A percentile compares a stretch with the other conserved stretches of the same genome.
Evolutionary conservation across 2,888 invertebrate genomes (phyloP).

Genomic region (Gasteruption jaculator): DNA sequence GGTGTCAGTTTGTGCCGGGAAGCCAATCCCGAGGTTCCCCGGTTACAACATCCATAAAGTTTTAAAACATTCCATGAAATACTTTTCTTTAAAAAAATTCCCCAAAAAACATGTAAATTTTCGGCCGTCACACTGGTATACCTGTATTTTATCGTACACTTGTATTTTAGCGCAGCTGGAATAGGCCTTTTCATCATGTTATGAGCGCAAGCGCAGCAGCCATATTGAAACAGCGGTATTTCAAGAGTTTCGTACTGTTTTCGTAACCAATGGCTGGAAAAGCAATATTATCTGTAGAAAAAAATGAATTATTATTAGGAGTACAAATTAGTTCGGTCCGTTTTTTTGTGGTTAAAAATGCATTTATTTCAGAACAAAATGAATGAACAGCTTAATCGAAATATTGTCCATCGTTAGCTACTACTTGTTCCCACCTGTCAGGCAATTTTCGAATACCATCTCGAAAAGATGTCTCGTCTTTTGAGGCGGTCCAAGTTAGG

Average conservation of each 20-base stretch:
- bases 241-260: constrained; percentile 24
- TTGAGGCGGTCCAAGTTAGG: constrained; percentile 16
- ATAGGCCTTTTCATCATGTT: constrained; percentile 16
- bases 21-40: too few relatives aligned
- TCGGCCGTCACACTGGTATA: too few relatives aligned
- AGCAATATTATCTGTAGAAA: constrained; percentile 18
- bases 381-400: constrained; percentile 18
- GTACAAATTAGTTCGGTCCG: too few relatives aligned
- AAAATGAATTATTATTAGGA: too few relatives aligned
- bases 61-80: too few relatives aligned
- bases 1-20: too few relatives aligned
- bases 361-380: constrained; percentile 13
- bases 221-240: constrained; percentile 20
- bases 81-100: too few relatives aligned
- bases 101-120: too few relatives aligned
- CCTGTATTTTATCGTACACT: too few relatives aligned
- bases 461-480: constrained; percentile 16
- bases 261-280: constrained; percentile 20
- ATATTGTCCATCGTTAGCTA: constrained; percentile 24
- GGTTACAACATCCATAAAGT: too few relatives aligned
- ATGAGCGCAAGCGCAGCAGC: constrained; percentile 21
- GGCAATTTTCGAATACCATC: constrained; percentile 19
- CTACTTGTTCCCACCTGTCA: constrained; percentile 21
- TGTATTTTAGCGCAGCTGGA: too few relatives aligned
- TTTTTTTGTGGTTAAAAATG: constrained; percentile 7